Conservation (phyloP, 1,140 invertebrate species). For the Orius insidiosus region DNA sequence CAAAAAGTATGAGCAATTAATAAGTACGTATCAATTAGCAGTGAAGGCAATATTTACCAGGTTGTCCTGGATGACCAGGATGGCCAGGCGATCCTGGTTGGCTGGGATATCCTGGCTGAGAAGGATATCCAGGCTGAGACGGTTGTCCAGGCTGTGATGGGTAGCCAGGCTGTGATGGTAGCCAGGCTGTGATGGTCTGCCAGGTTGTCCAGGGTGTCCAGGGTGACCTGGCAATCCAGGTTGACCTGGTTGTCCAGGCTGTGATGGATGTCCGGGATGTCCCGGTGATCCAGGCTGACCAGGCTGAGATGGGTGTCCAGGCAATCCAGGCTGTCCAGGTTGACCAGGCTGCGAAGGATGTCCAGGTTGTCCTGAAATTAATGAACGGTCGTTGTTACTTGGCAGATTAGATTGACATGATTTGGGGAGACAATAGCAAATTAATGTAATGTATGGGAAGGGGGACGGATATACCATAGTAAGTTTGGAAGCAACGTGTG, state of each 20-base stretch:
- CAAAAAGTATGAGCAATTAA: constrained; percentile 10
- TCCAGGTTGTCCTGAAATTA: constrained; percentile 14
- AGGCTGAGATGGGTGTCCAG: constrained; percentile 18
- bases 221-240: constrained; percentile 20
- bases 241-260: constrained; percentile 20
- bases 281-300: constrained; percentile 14
- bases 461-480: too few relatives aligned
- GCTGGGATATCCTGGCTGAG: constrained; percentile 18
- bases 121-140: constrained; percentile 19
- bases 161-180: constrained; percentile 19
- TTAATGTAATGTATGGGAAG: too few relatives aligned
- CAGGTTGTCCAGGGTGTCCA: constrained; percentile 17
- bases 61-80: constrained; percentile 19
- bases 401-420: too few relatives aligned
- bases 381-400: background rate
- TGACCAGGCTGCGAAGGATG: constrained; percentile 7
- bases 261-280: constrained; percentile 16
- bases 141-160: constrained; percentile 18
- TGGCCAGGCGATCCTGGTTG: too few relatives aligned
- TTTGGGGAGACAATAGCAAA: too few relatives aligned
- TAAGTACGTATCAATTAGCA: constrained; percentile 17
- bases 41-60: constrained; percentile 19
- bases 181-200: constrained; percentile 14
- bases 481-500: constrained; percentile 14
- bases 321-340: constrained; percentile 20